Evolutionary conservation across 2,888 invertebrate species (phyloP).

Genomic region (Caprella mutica): DNA sequence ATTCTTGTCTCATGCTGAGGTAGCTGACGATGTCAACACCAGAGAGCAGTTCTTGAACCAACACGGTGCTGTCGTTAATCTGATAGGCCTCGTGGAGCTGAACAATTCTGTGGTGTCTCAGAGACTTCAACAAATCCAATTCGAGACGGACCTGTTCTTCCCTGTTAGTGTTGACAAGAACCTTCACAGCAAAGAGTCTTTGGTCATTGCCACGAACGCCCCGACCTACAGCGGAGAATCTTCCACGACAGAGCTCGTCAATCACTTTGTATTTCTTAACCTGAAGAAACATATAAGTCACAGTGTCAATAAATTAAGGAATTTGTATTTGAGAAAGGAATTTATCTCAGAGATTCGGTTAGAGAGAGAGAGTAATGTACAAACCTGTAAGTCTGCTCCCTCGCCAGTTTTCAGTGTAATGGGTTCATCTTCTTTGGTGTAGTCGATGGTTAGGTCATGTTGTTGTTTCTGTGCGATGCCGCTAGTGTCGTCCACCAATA

Average conservation of each 20-base stretch:
- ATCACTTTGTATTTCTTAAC: conserved; percentile 27
- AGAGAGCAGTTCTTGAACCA: conserved; percentile 44
- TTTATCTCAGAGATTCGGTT: no score
- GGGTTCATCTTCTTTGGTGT: conserved; percentile 60
- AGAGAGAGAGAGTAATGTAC: not conserved
- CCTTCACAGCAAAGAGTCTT: conserved; percentile 69
- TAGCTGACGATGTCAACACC: conserved; percentile 86
- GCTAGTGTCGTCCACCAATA: not conserved
- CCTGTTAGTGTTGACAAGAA: conserved; percentile 52
- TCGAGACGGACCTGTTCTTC: conserved; percentile 55
- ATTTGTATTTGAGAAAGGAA: no score
- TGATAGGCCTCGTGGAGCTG: conserved; percentile 56
- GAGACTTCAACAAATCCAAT: conserved; percentile 65
- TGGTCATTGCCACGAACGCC: conserved; percentile 64
- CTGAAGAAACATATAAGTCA: conserved; percentile 5
- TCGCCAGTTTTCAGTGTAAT: conserved; percentile 50
- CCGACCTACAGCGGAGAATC: conserved; percentile 74
- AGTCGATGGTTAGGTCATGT: conserved; percentile 49
- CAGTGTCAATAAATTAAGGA: no score
- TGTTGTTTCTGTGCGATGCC: not conserved
- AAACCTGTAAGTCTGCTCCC: conserved; percentile 21
- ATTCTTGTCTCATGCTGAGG: conserved; percentile 74
- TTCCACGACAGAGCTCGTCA: conserved; percentile 50
- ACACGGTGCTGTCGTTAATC: conserved; percentile 37
- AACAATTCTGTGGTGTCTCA: conserved; percentile 80